These are phyloP conservation scores for Chaetodon trifascialis DNA, from an alignment of 2,113 vertebrate species.

Conservation along the genomic window DNA sequence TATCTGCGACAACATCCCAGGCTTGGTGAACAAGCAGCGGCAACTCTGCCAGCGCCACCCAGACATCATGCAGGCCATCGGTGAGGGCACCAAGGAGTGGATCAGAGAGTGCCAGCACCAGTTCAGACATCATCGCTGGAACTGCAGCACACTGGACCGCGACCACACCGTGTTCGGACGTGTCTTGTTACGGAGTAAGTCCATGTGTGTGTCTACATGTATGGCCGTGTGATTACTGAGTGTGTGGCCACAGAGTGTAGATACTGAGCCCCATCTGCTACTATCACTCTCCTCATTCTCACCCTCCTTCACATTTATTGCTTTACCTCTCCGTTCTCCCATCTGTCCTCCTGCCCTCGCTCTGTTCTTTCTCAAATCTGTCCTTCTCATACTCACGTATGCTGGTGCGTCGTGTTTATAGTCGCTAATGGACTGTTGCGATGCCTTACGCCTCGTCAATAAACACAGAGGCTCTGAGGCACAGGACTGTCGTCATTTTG, in stretches of 20 bases:
- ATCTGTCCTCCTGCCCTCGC: conserved; percentile 5
- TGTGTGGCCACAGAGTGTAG: not conserved
- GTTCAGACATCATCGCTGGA: conserved; percentile 98
- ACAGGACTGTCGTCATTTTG: conserved; percentile 52
- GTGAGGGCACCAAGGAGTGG: conserved; percentile 97
- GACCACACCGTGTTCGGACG: conserved; percentile 98
- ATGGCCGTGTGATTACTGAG: not conserved
- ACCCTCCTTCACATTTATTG: conserved; percentile 7
- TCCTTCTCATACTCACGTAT: conserved; percentile 30
- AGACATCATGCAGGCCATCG: conserved; percentile 97
- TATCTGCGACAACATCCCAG: conserved; percentile 97
- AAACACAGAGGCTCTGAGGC: conserved; percentile 64
- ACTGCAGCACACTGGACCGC: conserved; percentile 96
- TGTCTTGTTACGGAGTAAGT: conserved; percentile 96
- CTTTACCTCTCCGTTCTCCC: conserved; percentile 28
- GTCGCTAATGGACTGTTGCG: conserved; percentile 68
- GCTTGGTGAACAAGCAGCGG: conserved; percentile 95
- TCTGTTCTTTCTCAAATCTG: conserved; percentile 37
- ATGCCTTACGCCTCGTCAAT: conserved; percentile 65
- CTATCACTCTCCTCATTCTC: not conserved
- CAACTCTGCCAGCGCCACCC: conserved; percentile 97
- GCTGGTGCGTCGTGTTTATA: conserved; percentile 67
- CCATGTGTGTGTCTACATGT: conserved; percentile 5
- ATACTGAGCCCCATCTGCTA: not conserved
- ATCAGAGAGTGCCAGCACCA: conserved; percentile 98